Evolutionary conservation across 1,140 invertebrate genomes (phyloP).

Genomic region (Lasioglossum albipes): DNA sequence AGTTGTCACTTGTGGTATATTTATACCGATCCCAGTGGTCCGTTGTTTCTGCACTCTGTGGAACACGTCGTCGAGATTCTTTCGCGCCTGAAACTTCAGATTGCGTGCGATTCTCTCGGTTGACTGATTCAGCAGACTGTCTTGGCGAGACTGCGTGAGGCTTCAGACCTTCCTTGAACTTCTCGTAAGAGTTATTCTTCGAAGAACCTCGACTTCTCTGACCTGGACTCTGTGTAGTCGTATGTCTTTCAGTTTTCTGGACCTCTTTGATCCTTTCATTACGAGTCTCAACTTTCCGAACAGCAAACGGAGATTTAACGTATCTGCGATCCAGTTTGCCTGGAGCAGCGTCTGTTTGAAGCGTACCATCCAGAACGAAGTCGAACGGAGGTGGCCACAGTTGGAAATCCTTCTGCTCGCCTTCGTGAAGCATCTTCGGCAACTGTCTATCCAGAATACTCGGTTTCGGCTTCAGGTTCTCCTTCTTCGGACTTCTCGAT

Average conservation of each 20-base stretch:
- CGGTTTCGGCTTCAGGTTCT: conserved; percentile 41
- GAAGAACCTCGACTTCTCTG: not conserved
- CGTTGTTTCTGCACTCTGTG: not conserved
- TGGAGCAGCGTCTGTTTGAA: conserved; percentile 35
- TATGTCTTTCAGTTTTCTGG: too few species aligned
- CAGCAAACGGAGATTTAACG: not conserved
- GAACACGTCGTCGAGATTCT: not conserved
- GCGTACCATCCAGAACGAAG: conserved; percentile 64
- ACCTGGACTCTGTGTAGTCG: not conserved
- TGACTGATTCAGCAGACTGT: not conserved
- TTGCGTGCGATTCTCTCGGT: not conserved
- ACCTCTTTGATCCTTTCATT: not conserved
- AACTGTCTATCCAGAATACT: conserved; percentile 35
- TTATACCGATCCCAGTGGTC: not conserved
- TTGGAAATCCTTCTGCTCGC: conserved; percentile 64
- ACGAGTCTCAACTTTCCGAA: not conserved
- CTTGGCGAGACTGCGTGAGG: not conserved
- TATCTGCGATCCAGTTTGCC: not conserved
- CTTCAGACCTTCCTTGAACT: not conserved
- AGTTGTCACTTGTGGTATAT: conserved; percentile 3
- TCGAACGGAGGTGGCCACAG: conserved; percentile 73
- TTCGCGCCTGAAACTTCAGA: not conserved
- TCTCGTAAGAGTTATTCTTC: not conserved
- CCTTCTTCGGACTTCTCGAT: conserved; percentile 6
- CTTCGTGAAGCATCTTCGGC: conserved; percentile 61